Base-by-base conservation (phyloP, 1,140 invertebrate species). In the Pseudoatta argentina region DNA sequence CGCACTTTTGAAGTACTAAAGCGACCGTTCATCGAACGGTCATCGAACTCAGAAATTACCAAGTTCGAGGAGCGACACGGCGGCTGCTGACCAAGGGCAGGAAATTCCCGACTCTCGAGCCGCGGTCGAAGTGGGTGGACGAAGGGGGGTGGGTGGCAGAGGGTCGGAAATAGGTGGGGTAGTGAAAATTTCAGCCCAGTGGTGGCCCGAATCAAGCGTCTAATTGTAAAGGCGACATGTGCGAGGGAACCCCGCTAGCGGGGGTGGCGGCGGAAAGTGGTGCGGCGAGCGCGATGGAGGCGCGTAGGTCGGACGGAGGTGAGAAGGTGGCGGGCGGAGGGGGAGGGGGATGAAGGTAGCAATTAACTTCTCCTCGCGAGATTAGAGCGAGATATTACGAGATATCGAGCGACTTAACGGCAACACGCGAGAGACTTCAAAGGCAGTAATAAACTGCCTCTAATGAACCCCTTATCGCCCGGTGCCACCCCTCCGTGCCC, bases 391-490 rank as follows among this genome's bases (percentile, higher is more conserved):
- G 94, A 95, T 95, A 95, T 95, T 95, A 94, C 93, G 93, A 95
- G 94, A 95, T 95, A 95, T 95, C 94, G 95, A 95, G 93, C 94
- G 94, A 95, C 94, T 95, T 95, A 95, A 95, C 93, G 93, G 94
- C 92, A 95, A 95, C 95, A 95, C 94, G 95, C 94, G 93, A 95
- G 94, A 94, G 93, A 95, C 94, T 95, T 95, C 95, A 95, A 95
- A 95, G 95, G 95, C 93, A 92, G 94, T 95, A 95, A 95, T 95
- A 95, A 95, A 95, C 94, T 95, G 94, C 92, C 93, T 95, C 94
- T 95, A 95, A 95, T 94, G 94, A 95, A 95, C 93, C 94, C 94
- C 95, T 95, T 95, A 95, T 95, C 95, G 94, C 93, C 66, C 93
- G 92, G 92, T 93, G 93, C 92, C 90, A 90, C 93, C 92, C 77